Evolutionary conservation across 1,140 invertebrate species (phyloP), one percentile per base, ranked within the genome.

Genomic region (Ephestia elutella): DNA sequence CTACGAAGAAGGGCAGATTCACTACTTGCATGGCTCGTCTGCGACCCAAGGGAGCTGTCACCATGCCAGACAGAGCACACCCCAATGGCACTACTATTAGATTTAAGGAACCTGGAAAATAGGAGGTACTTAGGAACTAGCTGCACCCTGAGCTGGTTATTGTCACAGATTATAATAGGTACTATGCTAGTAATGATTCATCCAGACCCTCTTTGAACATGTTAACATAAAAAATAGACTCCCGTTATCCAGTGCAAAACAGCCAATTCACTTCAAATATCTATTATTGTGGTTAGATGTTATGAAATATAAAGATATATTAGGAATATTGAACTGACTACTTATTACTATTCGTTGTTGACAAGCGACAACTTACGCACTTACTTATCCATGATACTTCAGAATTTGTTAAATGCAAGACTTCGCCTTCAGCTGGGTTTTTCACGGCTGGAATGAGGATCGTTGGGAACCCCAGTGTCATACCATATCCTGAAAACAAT

Each of bases 371-470:
- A 44, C 13, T 44, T 44, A 44, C 30, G n/a, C 38, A 88, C 91
- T 90, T 82, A 94, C 93, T 92, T 68, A 95, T 94, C 94, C 94
- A 95, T 32, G 94, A 94, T 53, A 95, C 89, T 78, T 94, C 90
- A 5, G 93, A 91, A 48, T 87, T 89, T 5, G 90, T 91, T 3
- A 95, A 87, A 57, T 87, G 78, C 54, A 86, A 65, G 63, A 90
- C 82, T 68, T 90, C 86, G 18, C 75, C 82, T 54, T 86, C 80
- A 19, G 68, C 71, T 0, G 89, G 65, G 56, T 91, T 79, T 65
- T 91, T 87, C 15, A 95, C 89, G 9, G 91, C 91, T 0, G 94
- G 93, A 58, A 95, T 94, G 0, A 95, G 89, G 62, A 95, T 94
- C 0, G 94, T 95, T 11, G 94, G 91, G 65, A 94, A 94, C 0